Evolutionary conservation across 2,888 invertebrate species (phyloP).

Genomic region (Oscheius sp.): DNA sequence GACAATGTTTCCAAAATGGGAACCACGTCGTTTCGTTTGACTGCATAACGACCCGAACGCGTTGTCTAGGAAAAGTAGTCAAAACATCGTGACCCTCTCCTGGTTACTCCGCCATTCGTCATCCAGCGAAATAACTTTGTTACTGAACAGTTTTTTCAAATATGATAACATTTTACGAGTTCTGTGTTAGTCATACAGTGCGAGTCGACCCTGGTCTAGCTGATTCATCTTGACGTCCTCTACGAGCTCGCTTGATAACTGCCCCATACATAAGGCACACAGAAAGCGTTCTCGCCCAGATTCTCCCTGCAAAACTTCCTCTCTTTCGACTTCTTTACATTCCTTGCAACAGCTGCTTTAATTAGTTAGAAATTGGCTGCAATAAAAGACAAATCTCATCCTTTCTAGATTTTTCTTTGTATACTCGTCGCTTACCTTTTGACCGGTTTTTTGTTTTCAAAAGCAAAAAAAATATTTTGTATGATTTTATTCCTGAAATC

Average conservation of each 20-base stretch:
- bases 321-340: background rate
- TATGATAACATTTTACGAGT: background rate
- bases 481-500: too few relatives aligned
- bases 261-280: conserved; percentile 1
- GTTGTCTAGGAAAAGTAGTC: background rate
- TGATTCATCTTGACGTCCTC: conserved; percentile 9
- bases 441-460: too few relatives aligned
- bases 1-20: background rate
- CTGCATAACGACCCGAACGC: background rate
- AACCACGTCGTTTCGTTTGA: background rate
- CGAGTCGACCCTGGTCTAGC: background rate
- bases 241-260: background rate
- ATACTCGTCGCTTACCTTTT: background rate
- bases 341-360: too few relatives aligned
- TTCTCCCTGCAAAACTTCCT: background rate
- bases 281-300: background rate
- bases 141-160: background rate
- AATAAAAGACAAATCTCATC: background rate
- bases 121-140: background rate
- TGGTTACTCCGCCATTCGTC: too few relatives aligned
- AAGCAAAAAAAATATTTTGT: too few relatives aligned
- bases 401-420: background rate
- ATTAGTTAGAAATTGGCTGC: too few relatives aligned
- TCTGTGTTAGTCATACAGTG: background rate
- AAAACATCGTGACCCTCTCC: background rate